A percentile compares a stretch with the other conserved stretches of the same genome.
Conservation (phyloP, 2,888 invertebrate genomes). For the Caenorhabditis sp. region DNA sequence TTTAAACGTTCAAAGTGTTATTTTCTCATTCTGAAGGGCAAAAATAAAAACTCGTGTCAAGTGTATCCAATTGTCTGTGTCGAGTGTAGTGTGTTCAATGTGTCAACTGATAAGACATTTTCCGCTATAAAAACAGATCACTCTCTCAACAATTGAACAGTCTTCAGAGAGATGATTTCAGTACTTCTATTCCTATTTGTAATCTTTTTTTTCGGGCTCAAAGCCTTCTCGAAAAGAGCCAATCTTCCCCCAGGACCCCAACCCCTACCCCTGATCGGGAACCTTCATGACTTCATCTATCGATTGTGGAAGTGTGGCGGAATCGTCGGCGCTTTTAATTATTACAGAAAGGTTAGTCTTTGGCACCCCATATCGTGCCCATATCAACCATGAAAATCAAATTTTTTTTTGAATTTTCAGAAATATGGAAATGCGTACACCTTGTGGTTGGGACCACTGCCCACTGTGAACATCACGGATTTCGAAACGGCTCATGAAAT, state of each 20-base stretch:
- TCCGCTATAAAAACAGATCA: neutral
- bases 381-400: no score
- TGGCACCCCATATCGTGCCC: no score
- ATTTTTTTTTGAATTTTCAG: neutral
- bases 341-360: slow-evolving; percentile 16
- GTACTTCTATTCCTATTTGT: no score
- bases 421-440: slow-evolving; percentile 40
- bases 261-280: slow-evolving; percentile 57
- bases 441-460: slow-evolving; percentile 31
- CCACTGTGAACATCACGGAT: slow-evolving; percentile 15
- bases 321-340: slow-evolving; percentile 35
- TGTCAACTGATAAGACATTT: neutral
- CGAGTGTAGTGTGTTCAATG: neutral
- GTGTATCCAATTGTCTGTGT: neutral
- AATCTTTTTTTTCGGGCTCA: no score
- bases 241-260: slow-evolving; percentile 46
- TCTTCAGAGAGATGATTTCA: neutral
- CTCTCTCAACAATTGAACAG: neutral
- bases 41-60: neutral
- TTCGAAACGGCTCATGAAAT: slow-evolving; percentile 20
- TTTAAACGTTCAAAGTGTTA: no score
- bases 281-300: slow-evolving; percentile 45
- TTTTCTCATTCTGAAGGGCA: no score
- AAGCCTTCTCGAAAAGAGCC: neutral
- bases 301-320: slow-evolving; percentile 8